Conservation (phyloP, 2,113 vertebrate genomes). For the Cisticola juncidis region DNA sequence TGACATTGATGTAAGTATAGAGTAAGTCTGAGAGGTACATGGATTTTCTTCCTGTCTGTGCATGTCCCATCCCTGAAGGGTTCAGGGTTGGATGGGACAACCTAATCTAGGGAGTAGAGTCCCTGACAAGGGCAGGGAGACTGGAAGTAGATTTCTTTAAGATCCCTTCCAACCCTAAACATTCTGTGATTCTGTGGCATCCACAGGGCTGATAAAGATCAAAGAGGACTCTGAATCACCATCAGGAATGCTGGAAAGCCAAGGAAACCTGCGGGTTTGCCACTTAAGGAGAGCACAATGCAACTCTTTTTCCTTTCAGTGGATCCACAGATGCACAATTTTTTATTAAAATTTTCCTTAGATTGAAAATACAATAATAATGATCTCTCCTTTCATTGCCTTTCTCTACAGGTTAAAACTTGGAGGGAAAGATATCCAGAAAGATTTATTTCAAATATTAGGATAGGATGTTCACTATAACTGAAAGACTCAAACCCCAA, state of each 20-base stretch:
- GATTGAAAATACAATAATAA: background rate
- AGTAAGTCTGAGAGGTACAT: background rate
- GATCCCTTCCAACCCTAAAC: background rate
- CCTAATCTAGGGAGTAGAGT: background rate
- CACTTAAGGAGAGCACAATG: background rate
- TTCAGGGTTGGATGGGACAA: background rate
- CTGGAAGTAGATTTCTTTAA: background rate
- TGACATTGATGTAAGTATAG: background rate
- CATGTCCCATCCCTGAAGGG: background rate
- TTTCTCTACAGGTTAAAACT: background rate
- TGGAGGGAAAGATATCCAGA: background rate
- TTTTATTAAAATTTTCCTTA: background rate
- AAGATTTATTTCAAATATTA: background rate
- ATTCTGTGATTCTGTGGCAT: background rate
- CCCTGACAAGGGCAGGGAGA: background rate
- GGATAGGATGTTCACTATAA: background rate
- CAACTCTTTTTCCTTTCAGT: background rate
- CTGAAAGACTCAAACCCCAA: background rate
- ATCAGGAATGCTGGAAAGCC: background rate
- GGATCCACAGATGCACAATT: background rate
- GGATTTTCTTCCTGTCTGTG: background rate
- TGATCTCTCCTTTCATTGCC: background rate
- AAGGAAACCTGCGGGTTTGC: fast-evolving
- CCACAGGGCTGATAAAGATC: background rate
- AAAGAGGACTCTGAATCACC: background rate